Percentiles rank a stretch among this genome's conserved stretches.
phyloP scores from a whole-genome alignment of 2,888 invertebrate genomes.

The Metacarcinus magister region DNA sequence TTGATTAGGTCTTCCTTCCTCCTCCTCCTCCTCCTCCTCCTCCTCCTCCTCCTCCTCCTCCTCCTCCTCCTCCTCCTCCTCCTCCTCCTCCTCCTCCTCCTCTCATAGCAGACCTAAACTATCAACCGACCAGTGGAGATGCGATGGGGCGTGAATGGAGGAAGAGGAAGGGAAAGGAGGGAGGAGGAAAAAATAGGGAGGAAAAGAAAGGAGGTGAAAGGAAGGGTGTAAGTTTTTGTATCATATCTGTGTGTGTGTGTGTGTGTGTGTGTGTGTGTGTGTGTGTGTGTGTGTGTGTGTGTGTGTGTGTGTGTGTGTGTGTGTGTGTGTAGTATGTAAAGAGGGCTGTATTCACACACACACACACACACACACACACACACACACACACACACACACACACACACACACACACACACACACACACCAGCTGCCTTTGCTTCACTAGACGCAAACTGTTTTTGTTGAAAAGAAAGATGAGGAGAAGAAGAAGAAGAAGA shows the following conservation, averaged over 20 bases:
- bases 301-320: no score
- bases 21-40: neutral
- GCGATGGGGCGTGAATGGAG: neutral
- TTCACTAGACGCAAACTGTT: neutral
- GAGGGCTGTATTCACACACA: neutral
- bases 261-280: no score
- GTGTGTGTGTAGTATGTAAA: no score
- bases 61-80: neutral
- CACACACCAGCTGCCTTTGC: neutral
- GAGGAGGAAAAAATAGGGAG: neutral
- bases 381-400: conserved; percentile 38
- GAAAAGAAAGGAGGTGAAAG: neutral
- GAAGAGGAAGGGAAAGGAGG: neutral
- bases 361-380: conserved; percentile 39
- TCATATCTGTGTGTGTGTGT: no score
- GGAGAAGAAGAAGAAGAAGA: no score
- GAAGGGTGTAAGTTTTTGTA: no score
- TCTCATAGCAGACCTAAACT: neutral
- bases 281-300: no score
- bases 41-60: conserved; percentile 32
- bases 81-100: conserved; percentile 3
- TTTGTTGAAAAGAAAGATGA: no score
- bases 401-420: conserved; percentile 38
- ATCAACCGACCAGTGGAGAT: neutral
- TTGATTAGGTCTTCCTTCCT: neutral